Conservation (phyloP, 64 coral and sea anemone genomes). For the Platygyra sinensis region DNA sequence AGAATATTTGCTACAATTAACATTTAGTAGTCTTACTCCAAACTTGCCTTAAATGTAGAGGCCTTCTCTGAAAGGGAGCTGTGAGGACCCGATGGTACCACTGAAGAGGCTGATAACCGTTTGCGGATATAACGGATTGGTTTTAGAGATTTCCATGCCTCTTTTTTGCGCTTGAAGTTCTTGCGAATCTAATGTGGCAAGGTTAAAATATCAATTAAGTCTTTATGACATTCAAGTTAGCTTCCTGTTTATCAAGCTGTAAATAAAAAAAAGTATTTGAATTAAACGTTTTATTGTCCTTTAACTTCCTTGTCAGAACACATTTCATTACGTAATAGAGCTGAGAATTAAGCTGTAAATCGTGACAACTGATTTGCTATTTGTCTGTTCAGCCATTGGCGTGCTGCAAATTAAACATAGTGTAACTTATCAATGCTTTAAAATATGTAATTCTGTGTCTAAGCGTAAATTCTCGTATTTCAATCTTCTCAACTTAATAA, state of each 20-base stretch:
- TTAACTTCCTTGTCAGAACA: too few relatives aligned
- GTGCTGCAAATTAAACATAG: not conserved
- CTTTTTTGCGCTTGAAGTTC: slow-evolving; percentile 64
- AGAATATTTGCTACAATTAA: too few relatives aligned
- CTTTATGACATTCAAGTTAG: not conserved
- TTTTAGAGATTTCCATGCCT: slow-evolving; percentile 54
- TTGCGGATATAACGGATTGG: slow-evolving; percentile 20
- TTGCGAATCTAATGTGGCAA: slow-evolving; percentile 44
- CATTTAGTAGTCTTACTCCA: not conserved
- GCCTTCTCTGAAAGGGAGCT: slow-evolving; percentile 43
- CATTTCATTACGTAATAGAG: too few relatives aligned
- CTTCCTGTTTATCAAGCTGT: not conserved
- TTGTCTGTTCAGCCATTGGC: not conserved
- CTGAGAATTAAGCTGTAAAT: too few relatives aligned
- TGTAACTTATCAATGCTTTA: not conserved
- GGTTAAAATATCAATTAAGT: not conserved
- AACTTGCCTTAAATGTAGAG: slow-evolving; percentile 38
- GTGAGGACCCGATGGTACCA: not conserved
- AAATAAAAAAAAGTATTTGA: not conserved
- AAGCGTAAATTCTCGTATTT: too few relatives aligned
- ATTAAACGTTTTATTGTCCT: too few relatives aligned
- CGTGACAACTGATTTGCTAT: not conserved
- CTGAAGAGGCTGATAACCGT: slow-evolving; percentile 9
- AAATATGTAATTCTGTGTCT: too few relatives aligned
- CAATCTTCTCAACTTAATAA: too few relatives aligned